Evolutionary conservation across 2,888 invertebrate genomes (phyloP), one percentile per base, ranked within the genome.

Genomic region (Dynastes maya): DNA sequence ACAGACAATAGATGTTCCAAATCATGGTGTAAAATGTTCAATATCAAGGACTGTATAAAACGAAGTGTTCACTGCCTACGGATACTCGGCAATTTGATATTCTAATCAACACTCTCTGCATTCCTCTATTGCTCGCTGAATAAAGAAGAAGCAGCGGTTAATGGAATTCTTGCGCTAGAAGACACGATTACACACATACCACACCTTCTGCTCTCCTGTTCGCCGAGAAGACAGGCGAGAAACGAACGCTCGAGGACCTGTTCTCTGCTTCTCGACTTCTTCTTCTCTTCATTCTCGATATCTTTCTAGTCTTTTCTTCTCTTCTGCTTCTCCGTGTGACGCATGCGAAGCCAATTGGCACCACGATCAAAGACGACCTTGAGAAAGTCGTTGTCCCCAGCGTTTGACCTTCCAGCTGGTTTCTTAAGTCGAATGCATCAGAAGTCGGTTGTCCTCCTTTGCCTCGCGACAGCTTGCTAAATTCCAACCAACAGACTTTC

Each of bases 351-450:
- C 83, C 85, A 84, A 81, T 82, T 81, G 80, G 81, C 82, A 83
- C 82, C 83, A 80, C 82, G 80, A 81, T 80, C 82, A 83, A 82
- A 81, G 83, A 83, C 85, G 86, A 84, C 86, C 86, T 86, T 86
- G 85, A 82, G 83, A 83, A 80, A 85, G 87, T 85, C 85, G 85
- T 86, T 87, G 87, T 87, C 86, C 87, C 85, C 85, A 82, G 82
- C 81, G 81, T 82, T 81, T 86, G 85, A 85, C 86, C 86, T 86
- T 86, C 86, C 83, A 83, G 70, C 83, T 80, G 79, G 79, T 79
- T 82, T 80, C 68, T 83, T 80, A 80, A 76, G 80, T 76, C 80
- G 80, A 61, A 55, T 80, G 78, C 80, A 80, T 81, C 81, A 80
- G 74, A 68, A 71, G 79, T 77, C 79, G 77, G 61, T 77, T 74